Evolutionary conservation across 2,888 invertebrate species (phyloP).

Genomic region (Erebia epiphron): DNA sequence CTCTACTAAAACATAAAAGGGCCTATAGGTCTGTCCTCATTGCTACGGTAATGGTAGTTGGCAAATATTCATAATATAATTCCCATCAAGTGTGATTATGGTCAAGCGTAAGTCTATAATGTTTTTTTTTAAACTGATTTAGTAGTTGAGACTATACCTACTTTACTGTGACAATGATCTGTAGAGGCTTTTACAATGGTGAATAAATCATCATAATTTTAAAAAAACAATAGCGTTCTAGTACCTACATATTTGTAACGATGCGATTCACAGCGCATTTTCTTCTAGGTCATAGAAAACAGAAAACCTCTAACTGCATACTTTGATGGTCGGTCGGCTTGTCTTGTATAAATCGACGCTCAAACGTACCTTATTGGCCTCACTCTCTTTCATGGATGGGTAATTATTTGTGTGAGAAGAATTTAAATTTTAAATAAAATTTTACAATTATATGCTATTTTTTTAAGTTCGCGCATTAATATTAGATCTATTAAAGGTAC

Average conservation of each 20-base stretch:
- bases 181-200: neutral
- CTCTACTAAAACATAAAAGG: too few relatives aligned
- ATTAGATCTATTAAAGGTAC: neutral
- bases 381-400: constrained; percentile 13
- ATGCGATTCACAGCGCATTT: constrained; percentile 6
- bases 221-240: neutral
- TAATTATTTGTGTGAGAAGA: constrained; percentile 3
- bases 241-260: neutral
- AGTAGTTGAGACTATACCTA: neutral
- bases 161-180: neutral
- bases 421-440: neutral
- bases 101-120: too few relatives aligned
- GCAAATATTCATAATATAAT: too few relatives aligned
- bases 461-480: too few relatives aligned
- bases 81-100: too few relatives aligned
- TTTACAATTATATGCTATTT: too few relatives aligned
- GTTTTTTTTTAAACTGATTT: too few relatives aligned
- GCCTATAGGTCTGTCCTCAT: too few relatives aligned
- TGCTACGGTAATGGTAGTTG: too few relatives aligned
- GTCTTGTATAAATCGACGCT: constrained; percentile 7
- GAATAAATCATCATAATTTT: neutral
- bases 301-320: constrained; percentile 18
- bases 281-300: constrained; percentile 22
- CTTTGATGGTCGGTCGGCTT: constrained; percentile 16
- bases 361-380: constrained; percentile 13